These are phyloP conservation scores for Lamellibrachia columna DNA, from an alignment of 2,888 invertebrate genomes.

Conservation along the genomic window DNA sequence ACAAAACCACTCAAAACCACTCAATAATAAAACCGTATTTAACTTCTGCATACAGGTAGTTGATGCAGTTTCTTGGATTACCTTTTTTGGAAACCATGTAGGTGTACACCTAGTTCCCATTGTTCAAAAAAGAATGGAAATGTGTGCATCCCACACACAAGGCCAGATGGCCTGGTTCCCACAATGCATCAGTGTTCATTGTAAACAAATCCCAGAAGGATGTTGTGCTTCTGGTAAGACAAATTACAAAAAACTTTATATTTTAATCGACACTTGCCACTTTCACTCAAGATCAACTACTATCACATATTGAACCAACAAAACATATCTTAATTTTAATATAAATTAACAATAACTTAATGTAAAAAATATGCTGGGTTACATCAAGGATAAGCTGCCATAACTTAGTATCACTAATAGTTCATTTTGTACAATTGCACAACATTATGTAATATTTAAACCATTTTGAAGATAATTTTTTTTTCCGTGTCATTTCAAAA, in stretches of 20 bases:
- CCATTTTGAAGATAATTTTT: background rate
- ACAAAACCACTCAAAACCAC: background rate
- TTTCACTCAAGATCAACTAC: background rate
- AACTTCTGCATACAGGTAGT: background rate
- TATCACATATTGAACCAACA: background rate
- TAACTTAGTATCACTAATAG: background rate
- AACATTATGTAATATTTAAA: background rate
- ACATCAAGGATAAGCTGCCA: background rate
- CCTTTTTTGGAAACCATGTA: background rate
- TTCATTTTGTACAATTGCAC: background rate
- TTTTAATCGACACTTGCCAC: background rate
- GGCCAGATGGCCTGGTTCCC: background rate
- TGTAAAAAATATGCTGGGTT: background rate
- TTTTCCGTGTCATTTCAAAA: background rate
- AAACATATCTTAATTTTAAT: background rate
- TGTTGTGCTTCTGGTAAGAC: background rate
- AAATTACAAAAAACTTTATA: background rate
- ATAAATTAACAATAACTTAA: background rate
- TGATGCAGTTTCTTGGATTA: background rate
- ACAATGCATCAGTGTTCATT: background rate
- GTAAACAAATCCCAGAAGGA: conserved; percentile 10
- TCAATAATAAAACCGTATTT: background rate
- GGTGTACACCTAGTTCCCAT: background rate
- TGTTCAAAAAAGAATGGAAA: background rate
- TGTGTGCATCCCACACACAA: background rate